These are phyloP conservation scores for Aphelinus certus DNA, from an alignment of 1,140 invertebrate genomes.

Conservation along the genomic window DNA sequence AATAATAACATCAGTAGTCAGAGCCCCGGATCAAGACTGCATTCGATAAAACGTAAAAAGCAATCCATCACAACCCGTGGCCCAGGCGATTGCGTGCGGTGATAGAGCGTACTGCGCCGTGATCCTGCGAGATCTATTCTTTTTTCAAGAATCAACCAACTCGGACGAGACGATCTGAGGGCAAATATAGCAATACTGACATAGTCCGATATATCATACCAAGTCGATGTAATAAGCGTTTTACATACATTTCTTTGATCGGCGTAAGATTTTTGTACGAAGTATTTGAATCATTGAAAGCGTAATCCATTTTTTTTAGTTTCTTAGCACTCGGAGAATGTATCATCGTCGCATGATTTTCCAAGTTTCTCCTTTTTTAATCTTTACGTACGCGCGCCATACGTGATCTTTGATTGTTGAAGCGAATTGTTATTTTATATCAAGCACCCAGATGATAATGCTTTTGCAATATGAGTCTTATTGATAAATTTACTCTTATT, in stretches of 20 bases:
- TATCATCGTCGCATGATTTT: slow-evolving; percentile 13
- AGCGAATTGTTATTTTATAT: slow-evolving; percentile 17
- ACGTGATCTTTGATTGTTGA: slow-evolving; percentile 1
- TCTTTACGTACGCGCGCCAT: slow-evolving; percentile 6
- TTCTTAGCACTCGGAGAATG: slow-evolving; percentile 11
- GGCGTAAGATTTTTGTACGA: slow-evolving; percentile 31
- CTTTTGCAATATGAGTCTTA: slow-evolving; percentile 18
- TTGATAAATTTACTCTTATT: not conserved
- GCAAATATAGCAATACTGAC: slow-evolving; percentile 49
- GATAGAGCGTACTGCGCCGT: slow-evolving; percentile 54
- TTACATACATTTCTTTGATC: slow-evolving; percentile 22
- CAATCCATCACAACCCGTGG: slow-evolving; percentile 55
- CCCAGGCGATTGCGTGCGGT: slow-evolving; percentile 63
- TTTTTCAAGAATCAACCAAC: slow-evolving; percentile 36
- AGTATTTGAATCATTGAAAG: slow-evolving; percentile 30
- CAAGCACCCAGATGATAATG: slow-evolving; percentile 1
- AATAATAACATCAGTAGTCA: slow-evolving; percentile 55
- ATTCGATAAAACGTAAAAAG: slow-evolving; percentile 61
- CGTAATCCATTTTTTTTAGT: slow-evolving; percentile 12
- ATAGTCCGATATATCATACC: slow-evolving; percentile 42
- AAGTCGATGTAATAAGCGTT: slow-evolving; percentile 26
- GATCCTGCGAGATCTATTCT: slow-evolving; percentile 39
- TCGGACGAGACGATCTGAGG: slow-evolving; percentile 37
- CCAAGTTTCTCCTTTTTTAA: slow-evolving; percentile 22
- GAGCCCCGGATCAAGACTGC: slow-evolving; percentile 54